Evolutionary conservation across 2,888 invertebrate species (phyloP).

Genomic region (Erebia epiphron): DNA sequence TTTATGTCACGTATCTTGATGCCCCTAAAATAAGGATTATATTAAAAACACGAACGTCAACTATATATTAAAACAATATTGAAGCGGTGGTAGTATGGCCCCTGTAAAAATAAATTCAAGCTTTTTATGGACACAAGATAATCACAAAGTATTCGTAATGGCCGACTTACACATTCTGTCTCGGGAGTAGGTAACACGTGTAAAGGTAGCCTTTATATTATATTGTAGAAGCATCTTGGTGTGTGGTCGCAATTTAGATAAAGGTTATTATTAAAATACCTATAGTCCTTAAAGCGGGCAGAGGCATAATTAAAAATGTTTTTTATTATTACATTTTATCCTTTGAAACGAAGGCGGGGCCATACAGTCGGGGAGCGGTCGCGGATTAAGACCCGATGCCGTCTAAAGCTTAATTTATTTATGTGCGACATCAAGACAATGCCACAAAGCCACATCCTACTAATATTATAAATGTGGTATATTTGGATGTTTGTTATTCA

Average conservation of each 20-base stretch:
- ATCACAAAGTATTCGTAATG: conserved; percentile 14
- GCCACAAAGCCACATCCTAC: too few species aligned
- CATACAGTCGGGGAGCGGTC: background rate
- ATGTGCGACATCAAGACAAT: too few species aligned
- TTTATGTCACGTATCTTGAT: too few species aligned
- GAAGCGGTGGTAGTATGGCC: too few species aligned
- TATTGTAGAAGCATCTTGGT: background rate
- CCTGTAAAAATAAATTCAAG: background rate
- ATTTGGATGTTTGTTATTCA: too few species aligned
- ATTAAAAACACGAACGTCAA: too few species aligned
- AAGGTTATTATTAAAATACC: conserved; percentile 27
- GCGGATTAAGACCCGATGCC: background rate
- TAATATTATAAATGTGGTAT: too few species aligned
- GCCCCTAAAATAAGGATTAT: too few species aligned
- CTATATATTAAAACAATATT: too few species aligned
- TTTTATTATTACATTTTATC: conserved; percentile 26
- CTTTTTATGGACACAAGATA: conserved; percentile 9
- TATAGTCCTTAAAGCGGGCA: conserved; percentile 14
- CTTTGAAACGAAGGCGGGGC: conserved; percentile 14
- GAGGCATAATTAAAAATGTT: conserved; percentile 31
- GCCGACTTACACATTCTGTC: conserved; percentile 10
- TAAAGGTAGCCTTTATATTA: conserved; percentile 1
- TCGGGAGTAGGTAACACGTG: conserved; percentile 5
- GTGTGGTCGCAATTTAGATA: conserved; percentile 33
- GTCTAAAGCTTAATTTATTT: background rate